Percentiles rank a stretch among this genome's conserved stretches.
phyloP scores from a whole-genome alignment of 2,797 vertebrate species.

The Lophotriccus pileatus region DNA sequence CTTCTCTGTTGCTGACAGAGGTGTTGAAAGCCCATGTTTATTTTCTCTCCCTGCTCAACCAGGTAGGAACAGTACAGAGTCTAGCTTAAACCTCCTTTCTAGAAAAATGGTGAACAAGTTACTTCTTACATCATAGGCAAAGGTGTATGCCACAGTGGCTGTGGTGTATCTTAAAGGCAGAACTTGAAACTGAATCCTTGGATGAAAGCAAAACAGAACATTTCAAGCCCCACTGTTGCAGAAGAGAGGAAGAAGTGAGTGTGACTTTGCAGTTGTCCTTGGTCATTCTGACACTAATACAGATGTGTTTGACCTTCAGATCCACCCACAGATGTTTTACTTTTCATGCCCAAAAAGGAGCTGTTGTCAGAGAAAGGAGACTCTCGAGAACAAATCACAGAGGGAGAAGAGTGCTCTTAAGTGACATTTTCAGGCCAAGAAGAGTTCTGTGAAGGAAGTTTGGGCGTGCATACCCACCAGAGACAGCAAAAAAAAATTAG shows the following conservation, averaged over 20 bases:
- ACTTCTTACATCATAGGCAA: fast-evolving
- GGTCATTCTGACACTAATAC: not conserved
- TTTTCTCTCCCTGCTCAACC: not conserved
- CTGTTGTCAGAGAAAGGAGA: not conserved
- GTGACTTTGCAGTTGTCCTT: not conserved
- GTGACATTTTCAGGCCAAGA: not conserved
- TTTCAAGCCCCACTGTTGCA: not conserved
- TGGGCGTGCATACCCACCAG: not conserved
- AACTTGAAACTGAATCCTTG: not conserved
- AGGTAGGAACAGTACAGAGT: not conserved
- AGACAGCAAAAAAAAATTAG: not conserved
- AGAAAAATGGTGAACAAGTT: not conserved
- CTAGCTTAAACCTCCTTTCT: not conserved
- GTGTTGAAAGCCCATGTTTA: not conserved
- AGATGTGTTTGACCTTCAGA: not conserved
- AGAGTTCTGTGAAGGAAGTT: not conserved
- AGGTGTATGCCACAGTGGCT: not conserved
- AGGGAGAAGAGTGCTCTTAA: not conserved
- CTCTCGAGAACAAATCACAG: not conserved
- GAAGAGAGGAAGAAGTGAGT: not conserved
- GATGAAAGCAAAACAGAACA: not conserved
- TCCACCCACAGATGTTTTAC: not conserved
- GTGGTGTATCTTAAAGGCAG: not conserved
- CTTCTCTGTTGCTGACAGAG: not conserved
- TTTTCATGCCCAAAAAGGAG: not conserved